These are phyloP conservation scores for Melanotaenia boesemani DNA, from an alignment of 2,797 vertebrate genomes.

Conservation along the genomic window DNA sequence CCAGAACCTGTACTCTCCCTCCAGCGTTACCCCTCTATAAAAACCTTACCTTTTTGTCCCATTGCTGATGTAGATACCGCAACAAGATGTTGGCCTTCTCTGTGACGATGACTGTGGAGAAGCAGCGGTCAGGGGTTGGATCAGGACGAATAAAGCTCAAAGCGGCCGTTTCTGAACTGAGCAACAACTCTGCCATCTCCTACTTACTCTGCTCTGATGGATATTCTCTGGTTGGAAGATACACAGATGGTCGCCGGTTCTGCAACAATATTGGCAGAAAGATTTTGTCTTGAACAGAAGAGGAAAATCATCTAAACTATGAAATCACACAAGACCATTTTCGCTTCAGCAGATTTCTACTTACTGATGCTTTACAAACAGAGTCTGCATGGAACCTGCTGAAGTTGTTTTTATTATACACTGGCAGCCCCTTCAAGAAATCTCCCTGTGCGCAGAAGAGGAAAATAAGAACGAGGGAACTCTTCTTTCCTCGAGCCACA, in stretches of 20 bases:
- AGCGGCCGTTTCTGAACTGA: not conserved
- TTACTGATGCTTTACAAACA: slow-evolving; percentile 96
- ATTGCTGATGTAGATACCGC: slow-evolving; percentile 95
- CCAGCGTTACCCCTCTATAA: not conserved
- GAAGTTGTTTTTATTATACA: slow-evolving; percentile 98
- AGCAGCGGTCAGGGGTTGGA: slow-evolving; percentile 12
- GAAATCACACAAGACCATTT: not conserved
- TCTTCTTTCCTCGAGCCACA: not conserved
- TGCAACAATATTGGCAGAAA: slow-evolving; percentile 76
- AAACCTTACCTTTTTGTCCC: slow-evolving; percentile 93
- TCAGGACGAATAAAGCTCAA: no score
- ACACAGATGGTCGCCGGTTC: slow-evolving; percentile 94
- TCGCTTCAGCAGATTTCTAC: no score
- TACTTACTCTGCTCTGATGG: slow-evolving; percentile 95
- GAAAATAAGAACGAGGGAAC: slow-evolving; percentile 18
- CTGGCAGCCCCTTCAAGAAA: slow-evolving; percentile 95
- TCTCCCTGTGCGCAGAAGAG: slow-evolving; percentile 85
- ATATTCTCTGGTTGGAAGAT: slow-evolving; percentile 93
- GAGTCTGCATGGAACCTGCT: slow-evolving; percentile 96
- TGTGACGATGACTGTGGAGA: slow-evolving; percentile 91
- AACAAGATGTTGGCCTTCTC: slow-evolving; percentile 97
- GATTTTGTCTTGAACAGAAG: no score
- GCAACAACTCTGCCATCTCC: not conserved
- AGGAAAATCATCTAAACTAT: slow-evolving; percentile 1
- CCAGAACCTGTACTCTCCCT: not conserved